A percentile compares a stretch with the other conserved stretches of the same genome.
phyloP scores from a whole-genome alignment of 30 jellyfish, hydroid and myxozoan genomes.

The Mastigias papua region DNA sequence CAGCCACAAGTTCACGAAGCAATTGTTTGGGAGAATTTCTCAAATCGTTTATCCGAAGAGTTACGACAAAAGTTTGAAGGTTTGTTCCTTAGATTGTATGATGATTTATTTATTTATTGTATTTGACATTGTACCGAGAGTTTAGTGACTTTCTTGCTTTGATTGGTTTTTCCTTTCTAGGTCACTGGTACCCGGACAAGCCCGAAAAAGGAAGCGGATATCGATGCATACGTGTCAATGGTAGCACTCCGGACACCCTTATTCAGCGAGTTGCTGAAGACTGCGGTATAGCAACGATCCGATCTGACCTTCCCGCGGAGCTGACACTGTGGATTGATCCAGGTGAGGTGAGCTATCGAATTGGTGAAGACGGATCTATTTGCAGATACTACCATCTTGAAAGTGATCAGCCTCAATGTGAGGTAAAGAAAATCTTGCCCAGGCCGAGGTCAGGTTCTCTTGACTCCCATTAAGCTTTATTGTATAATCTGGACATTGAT shows the following conservation, averaged over 20 bases:
- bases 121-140: no score
- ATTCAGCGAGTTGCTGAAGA: slow-evolving; percentile 80
- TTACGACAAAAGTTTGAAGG: slow-evolving; percentile 62
- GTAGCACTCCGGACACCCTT: slow-evolving; percentile 82
- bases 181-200: slow-evolving; percentile 94
- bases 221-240: slow-evolving; percentile 86
- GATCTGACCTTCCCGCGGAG: slow-evolving; percentile 83
- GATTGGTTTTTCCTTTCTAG: slow-evolving; percentile 7
- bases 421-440: slow-evolving; percentile 72
- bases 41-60: slow-evolving; percentile 69
- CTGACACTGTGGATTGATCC: slow-evolving; percentile 95
- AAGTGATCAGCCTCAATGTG: slow-evolving; percentile 70
- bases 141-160: no score
- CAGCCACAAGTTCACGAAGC: slow-evolving; percentile 64
- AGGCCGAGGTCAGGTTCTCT: slow-evolving; percentile 73
- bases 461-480: slow-evolving; percentile 40
- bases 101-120: no score
- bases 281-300: slow-evolving; percentile 69
- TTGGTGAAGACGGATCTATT: slow-evolving; percentile 95
- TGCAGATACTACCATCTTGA: slow-evolving; percentile 77
- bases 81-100: slow-evolving; percentile 6
- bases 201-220: slow-evolving; percentile 96
- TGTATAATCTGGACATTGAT: background rate
- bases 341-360: slow-evolving; percentile 91
- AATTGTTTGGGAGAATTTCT: slow-evolving; percentile 68